Conservation (phyloP, 2,888 invertebrate genomes). For the Drosophila histrio region DNA sequence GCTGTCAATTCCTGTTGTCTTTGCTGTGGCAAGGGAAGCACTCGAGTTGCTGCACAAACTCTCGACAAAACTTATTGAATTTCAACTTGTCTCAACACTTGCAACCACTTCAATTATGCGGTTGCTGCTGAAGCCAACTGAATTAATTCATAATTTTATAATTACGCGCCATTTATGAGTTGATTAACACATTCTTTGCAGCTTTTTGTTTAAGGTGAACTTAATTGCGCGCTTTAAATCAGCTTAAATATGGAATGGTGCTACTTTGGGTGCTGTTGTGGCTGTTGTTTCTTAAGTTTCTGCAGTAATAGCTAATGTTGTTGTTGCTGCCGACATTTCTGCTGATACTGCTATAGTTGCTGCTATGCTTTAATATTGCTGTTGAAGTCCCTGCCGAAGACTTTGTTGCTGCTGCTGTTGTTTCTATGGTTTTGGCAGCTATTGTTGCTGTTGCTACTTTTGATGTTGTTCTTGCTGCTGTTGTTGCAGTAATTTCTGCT, state of each 20-base stretch:
- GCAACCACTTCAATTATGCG: conserved; percentile 31
- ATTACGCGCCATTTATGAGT: conserved; percentile 21
- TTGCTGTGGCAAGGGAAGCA: conserved; percentile 2
- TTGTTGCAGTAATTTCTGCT: background rate
- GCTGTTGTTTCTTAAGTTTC: background rate
- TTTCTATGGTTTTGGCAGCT: background rate
- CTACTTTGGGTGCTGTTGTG: background rate
- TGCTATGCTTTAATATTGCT: background rate
- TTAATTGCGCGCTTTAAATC: conserved; percentile 20
- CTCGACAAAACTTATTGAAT: conserved; percentile 23
- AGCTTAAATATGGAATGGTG: background rate
- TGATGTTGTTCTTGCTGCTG: background rate
- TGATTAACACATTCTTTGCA: conserved; percentile 19
- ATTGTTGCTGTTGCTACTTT: background rate
- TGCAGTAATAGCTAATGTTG: background rate
- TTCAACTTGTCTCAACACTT: conserved; percentile 17
- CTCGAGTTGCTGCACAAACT: conserved; percentile 1
- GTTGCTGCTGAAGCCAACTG: conserved; percentile 5
- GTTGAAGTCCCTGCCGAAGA: background rate
- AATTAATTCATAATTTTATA: conserved; percentile 20
- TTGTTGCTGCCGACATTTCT: background rate
- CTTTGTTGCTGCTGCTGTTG: background rate
- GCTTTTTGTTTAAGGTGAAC: conserved; percentile 9
- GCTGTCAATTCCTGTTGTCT: conserved; percentile 29
- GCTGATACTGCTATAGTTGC: background rate